These are phyloP conservation scores for Tiliqua scincoides DNA, from an alignment of 2,113 vertebrate genomes.

Conservation along the genomic window DNA sequence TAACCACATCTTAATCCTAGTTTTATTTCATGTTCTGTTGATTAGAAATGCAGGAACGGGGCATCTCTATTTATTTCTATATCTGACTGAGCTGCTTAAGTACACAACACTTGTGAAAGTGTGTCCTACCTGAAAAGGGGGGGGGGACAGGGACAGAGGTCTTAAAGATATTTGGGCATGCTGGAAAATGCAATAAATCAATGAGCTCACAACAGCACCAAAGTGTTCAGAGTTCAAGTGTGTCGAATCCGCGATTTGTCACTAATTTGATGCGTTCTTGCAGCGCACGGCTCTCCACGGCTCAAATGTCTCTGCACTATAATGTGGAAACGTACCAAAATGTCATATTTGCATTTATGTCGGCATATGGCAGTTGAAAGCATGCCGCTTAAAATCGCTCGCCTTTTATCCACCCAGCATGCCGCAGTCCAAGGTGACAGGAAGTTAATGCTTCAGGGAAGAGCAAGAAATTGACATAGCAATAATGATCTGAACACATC, in stretches of 20 bases:
- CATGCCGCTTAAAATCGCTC: conserved; percentile 17
- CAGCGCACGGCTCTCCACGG: not conserved
- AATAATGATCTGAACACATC: not conserved
- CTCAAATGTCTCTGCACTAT: not conserved
- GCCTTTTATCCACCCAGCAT: not conserved
- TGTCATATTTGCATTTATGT: conserved; percentile 19
- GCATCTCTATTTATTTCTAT: not conserved
- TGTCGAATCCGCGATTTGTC: not conserved
- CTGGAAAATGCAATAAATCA: too few species aligned
- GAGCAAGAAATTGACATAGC: not conserved
- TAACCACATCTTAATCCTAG: not conserved
- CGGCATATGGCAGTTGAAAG: not conserved
- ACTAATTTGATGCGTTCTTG: not conserved
- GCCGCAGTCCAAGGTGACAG: not conserved
- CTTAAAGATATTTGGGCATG: not conserved
- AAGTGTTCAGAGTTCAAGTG: not conserved
- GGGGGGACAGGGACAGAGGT: too few species aligned
- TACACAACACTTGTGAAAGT: not conserved
- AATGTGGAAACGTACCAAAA: not conserved
- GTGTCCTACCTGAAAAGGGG: not conserved
- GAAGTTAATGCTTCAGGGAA: not conserved
- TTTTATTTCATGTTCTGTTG: not conserved
- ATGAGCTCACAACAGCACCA: not conserved
- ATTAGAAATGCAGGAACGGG: not conserved
- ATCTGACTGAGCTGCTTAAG: not conserved